A percentile compares a stretch with the other conserved stretches of the same genome.
Evolutionary conservation across 53 echinoderm and acorn worm species (phyloP).

Genomic region (Crossaster papposus): DNA sequence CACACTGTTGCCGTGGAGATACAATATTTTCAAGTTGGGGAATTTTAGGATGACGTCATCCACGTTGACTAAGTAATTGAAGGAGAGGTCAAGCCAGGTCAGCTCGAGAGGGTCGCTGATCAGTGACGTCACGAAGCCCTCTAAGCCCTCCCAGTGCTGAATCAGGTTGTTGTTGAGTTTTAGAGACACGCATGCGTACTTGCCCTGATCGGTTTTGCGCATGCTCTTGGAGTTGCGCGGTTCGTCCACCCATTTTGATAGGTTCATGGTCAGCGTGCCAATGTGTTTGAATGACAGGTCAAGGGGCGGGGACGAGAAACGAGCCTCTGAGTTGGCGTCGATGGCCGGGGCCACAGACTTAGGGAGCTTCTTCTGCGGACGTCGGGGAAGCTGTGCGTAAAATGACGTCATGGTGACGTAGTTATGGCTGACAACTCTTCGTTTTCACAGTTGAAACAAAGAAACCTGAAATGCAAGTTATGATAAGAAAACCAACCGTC

Average conservation of each 20-base stretch:
- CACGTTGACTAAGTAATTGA: constrained; percentile 79
- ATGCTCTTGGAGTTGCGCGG: constrained; percentile 65
- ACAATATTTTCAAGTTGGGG: constrained; percentile 84
- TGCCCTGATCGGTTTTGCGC: constrained; percentile 71
- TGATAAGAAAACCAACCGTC: neutral
- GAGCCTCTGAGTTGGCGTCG: constrained; percentile 62
- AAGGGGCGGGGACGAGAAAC: constrained; percentile 82
- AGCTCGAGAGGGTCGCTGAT: constrained; percentile 68
- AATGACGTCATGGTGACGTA: constrained; percentile 64
- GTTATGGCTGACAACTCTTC: neutral
- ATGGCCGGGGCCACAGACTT: constrained; percentile 53
- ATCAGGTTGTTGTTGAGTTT: constrained; percentile 92
- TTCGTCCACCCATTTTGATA: constrained; percentile 65
- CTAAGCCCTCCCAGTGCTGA: constrained; percentile 81
- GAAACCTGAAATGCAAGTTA: neutral
- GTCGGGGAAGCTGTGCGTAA: constrained; percentile 72
- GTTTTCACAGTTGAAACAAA: neutral
- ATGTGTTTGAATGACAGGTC: constrained; percentile 88
- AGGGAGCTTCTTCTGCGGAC: constrained; percentile 19
- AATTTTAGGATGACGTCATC: constrained; percentile 78
- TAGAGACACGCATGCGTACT: constrained; percentile 73
- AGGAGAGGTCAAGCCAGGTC: constrained; percentile 88
- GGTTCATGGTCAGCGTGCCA: constrained; percentile 65
- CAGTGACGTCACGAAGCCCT: constrained; percentile 59
- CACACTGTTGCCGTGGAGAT: constrained; percentile 94